Evolutionary conservation across 1,140 invertebrate genomes (phyloP).

Genomic region (Euura lappo): DNA sequence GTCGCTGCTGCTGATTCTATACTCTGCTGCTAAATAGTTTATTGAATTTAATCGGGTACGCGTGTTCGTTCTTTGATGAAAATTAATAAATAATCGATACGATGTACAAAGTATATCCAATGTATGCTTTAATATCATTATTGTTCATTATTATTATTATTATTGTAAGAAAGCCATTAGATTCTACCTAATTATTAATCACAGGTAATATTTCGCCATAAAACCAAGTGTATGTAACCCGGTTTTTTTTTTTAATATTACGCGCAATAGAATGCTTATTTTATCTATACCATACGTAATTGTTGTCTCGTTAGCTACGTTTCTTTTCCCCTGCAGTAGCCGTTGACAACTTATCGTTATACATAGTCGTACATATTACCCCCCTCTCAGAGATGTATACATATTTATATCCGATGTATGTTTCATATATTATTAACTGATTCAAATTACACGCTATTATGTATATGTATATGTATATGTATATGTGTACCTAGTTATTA

Average conservation of each 20-base stretch:
- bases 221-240: constrained; percentile 15
- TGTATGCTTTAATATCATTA: background rate
- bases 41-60: background rate
- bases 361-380: background rate
- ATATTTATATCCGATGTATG: background rate
- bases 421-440: background rate
- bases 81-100: background rate
- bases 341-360: background rate
- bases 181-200: background rate
- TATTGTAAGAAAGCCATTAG: background rate
- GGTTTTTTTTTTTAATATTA: too few relatives aligned
- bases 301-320: too few relatives aligned
- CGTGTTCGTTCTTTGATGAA: background rate
- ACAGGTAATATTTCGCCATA: constrained; percentile 21
- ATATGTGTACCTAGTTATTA: too few relatives aligned
- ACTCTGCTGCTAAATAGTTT: background rate
- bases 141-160: background rate
- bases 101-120: background rate
- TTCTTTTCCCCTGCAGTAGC: background rate
- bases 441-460: background rate
- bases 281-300: too few relatives aligned
- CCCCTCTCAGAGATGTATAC: background rate
- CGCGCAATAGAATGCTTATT: too few relatives aligned
- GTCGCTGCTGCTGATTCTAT: background rate
- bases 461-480: too few relatives aligned